Evolutionary conservation across 2,888 invertebrate genomes (phyloP), one percentile per base, ranked within the genome.

Genomic region (Euspilapteryx auroguttella): DNA sequence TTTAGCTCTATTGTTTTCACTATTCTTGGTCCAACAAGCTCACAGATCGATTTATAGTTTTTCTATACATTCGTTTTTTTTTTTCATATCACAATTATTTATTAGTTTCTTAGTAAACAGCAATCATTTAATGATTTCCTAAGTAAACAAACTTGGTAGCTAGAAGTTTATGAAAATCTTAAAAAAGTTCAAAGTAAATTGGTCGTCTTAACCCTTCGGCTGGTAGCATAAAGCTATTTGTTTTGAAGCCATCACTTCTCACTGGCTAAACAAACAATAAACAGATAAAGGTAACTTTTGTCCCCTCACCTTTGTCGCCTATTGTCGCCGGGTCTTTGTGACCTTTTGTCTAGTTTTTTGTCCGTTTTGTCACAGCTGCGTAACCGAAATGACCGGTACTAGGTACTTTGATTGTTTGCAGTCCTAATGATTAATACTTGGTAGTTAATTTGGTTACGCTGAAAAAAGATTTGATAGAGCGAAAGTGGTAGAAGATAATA

Each of bases 211-310:
- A 30, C 34, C 23, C 17, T 17, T 17, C 5, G 8, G 8, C 17
- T 6, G 8, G 17, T 5, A 8, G 5, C 8, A 8, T 8, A 6
- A 5, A 46, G 49, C 50, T 68, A 68, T 75, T 73, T 73, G 68
- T 73, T 68, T 65, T 65, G 57, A 49, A 28, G 47, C 58, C 54
- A 58, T 62, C 69, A 69, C 61, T 63, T 68, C 54, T 57, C 49
- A 49, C 46, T 50, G 49, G 55, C 58, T 63, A 69, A 64, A 64
- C 71, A 75, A 71, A 75, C 71, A 75, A 65, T 56, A 52, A 57
- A 59, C 62, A 58, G 63, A 65, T 65, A 58, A 50, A 50, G 42
- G 47, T 46, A 43, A 56, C 57, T 59, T 62, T 69, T 71, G 66
- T 65, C 40, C 47, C 41, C 51, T 57, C 58, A 58, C 54, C 61